A percentile compares a stretch with the other conserved stretches of the same genome.
These are phyloP conservation scores for Apistogramma diplotaenia DNA, from an alignment of 2,113 vertebrate species.

Conservation along the genomic window DNA sequence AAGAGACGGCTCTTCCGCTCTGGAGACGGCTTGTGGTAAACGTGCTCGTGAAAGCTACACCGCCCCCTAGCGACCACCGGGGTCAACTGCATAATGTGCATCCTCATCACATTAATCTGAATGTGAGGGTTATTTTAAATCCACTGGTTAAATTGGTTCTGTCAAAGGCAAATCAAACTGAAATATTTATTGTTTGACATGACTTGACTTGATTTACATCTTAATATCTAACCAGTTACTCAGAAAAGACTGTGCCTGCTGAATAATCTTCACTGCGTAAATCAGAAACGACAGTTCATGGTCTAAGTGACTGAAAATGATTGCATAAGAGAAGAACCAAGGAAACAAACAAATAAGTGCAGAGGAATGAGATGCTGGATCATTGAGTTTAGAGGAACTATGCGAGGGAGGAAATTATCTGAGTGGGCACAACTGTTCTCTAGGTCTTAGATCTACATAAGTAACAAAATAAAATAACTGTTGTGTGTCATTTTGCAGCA, in stretches of 20 bases:
- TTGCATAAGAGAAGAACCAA: not conserved
- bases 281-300: not conserved
- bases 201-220: not conserved
- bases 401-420: not conserved
- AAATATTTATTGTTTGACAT: not conserved
- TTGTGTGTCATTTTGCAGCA: constrained; percentile 19
- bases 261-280: not conserved
- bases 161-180: not conserved
- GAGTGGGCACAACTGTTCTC: not conserved
- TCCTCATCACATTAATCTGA: not conserved
- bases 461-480: not conserved
- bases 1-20: constrained; percentile 31
- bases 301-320: not conserved
- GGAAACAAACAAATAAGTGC: not conserved
- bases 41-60: not conserved
- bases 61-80: constrained; percentile 49
- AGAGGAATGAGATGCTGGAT: not conserved
- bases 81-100: not conserved
- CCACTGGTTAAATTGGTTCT: not conserved
- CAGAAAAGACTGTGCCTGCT: not conserved
- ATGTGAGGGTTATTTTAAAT: not conserved
- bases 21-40: not conserved
- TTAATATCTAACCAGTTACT: not conserved
- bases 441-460: not conserved
- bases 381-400: not conserved